Evolutionary conservation across 2,113 vertebrate genomes (phyloP).

Genomic region (Tragelaphus buxtoni): DNA sequence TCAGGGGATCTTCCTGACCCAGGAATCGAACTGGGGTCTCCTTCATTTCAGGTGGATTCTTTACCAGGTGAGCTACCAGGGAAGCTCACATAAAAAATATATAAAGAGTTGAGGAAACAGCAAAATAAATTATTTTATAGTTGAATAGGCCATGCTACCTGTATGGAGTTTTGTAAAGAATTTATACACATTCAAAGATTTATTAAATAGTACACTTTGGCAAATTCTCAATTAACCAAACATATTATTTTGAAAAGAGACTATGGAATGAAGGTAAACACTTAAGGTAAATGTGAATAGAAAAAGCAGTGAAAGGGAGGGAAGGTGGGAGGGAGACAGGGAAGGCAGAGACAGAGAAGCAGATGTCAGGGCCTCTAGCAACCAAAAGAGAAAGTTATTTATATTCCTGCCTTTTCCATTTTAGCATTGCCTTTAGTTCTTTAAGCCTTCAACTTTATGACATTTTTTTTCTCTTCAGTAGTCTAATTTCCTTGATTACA

Average conservation of each 20-base stretch:
- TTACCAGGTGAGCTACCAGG: background rate
- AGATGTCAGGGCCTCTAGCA: background rate
- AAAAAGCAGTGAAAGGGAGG: background rate
- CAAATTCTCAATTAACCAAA: background rate
- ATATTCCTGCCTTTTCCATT: background rate
- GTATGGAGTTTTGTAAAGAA: background rate
- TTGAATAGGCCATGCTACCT: background rate
- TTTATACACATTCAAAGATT: background rate
- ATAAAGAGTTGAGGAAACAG: background rate
- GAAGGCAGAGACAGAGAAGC: background rate
- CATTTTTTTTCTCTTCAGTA: background rate
- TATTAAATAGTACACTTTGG: background rate
- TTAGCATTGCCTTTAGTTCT: background rate
- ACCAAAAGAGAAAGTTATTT: background rate
- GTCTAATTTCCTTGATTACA: background rate
- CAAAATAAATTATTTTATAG: background rate
- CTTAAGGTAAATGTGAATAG: background rate
- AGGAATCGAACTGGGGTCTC: background rate
- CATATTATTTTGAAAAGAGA: background rate
- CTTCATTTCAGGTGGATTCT: background rate
- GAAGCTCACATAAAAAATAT: background rate
- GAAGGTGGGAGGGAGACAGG: background rate
- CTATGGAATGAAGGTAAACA: background rate
- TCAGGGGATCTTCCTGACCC: background rate
- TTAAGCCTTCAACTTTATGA: background rate